Evolutionary conservation across 2,797 vertebrate genomes (phyloP).

Genomic region (Heliangelus exortis): DNA sequence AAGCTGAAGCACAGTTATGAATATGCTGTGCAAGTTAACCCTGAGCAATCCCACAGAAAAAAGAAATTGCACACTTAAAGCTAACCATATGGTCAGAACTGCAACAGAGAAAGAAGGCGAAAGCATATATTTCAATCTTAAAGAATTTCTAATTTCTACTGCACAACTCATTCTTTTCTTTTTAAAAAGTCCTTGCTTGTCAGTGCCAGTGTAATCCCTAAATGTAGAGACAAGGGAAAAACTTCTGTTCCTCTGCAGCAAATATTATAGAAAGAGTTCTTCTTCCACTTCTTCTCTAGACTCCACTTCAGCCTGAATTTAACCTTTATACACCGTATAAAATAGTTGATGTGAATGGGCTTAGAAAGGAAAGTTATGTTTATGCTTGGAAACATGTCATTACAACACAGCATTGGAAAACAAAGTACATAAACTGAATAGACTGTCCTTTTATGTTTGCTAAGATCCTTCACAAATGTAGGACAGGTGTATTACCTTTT

Average conservation of each 20-base stretch:
- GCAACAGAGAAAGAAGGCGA: not conserved
- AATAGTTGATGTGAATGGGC: not conserved
- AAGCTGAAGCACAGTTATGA: not conserved
- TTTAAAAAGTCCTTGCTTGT: not conserved
- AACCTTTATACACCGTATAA: not conserved
- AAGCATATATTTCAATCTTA: not conserved
- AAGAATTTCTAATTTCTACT: slow-evolving; percentile 3
- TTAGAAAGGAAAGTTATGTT: not conserved
- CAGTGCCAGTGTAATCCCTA: not conserved
- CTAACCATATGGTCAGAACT: not conserved
- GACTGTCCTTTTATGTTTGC: not conserved
- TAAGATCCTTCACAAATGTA: not conserved
- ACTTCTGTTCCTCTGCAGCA: not conserved
- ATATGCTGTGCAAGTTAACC: not conserved
- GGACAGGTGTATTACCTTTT: slow-evolving; percentile 16
- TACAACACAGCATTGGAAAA: not conserved
- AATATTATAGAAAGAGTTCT: not conserved
- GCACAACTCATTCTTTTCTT: not conserved
- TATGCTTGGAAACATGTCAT: not conserved
- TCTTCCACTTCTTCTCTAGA: not conserved
- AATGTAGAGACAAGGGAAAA: not conserved
- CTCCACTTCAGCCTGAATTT: not conserved
- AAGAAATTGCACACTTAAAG: not conserved
- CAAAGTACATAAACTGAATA: not conserved
- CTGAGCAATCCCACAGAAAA: not conserved